Base-by-base conservation (phyloP, 2,113 vertebrate species). In the Symphodus melops region DNA sequence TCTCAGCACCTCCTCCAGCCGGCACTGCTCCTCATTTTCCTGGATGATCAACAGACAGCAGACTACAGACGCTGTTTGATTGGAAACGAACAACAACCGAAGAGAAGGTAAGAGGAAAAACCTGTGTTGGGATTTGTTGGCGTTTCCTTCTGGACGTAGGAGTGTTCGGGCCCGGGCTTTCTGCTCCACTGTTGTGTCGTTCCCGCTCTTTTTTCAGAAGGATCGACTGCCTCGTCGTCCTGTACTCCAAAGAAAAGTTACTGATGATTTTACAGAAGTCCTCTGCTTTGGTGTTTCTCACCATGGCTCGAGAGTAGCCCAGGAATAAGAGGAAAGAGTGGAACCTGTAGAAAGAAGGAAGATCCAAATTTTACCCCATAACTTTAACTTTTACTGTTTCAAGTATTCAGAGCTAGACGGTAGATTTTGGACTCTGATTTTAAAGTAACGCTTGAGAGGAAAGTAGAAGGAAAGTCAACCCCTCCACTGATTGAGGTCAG, bases 311-410 rank as follows among this genome's bases (percentile, higher is more conserved):
- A 1, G 93, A 93, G 82, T 95, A 95, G 13, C 94, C 94, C 2
- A 95, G 83, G 71, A 94, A 95, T 11, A 95, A 60, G 49, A 95
- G 92, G 88, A 95, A 95, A 1, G 93, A 93, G 87, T 95, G 93
- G 84, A 94, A 95, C 77, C 94, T 95, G 67, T 1, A 70, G 39
- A 14, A 36, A 17, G 2, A 37, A 48, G 51, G 4, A 65, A 28
- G 46, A 39, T 2, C 14, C 17, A 14, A 1, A n/a, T 39, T 37
- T 54, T 54, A 36, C 8, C 37, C 9, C 41, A 36, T 5, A 55
- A 54, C 23, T 10, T 1, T 9, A 39, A 39, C 37, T 5, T 62
- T 37, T 9, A 17, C 16, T 9, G 14, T 42, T 12, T 61, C 21
- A 61, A 56, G 16, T 44, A 44, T 44, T 16, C 13, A 4, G 1